Conservation (phyloP, 2,113 vertebrate species). For the Poecilia latipinna region DNA sequence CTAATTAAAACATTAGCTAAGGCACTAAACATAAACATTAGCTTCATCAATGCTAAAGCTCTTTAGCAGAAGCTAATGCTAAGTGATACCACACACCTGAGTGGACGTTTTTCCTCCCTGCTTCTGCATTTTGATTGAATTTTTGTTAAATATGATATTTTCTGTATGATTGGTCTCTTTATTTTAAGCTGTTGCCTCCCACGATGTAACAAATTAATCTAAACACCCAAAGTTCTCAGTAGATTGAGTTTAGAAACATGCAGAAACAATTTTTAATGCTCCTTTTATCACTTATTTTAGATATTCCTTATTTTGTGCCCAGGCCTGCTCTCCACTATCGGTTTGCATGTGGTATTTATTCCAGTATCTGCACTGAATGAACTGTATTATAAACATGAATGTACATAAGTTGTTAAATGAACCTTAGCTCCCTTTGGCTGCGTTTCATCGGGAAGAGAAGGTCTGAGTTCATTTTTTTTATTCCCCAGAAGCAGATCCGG, state of each 20-base stretch:
- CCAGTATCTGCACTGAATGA: constrained; percentile 80
- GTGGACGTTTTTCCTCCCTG: background rate
- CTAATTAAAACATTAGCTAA: too few species aligned
- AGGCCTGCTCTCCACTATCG: constrained; percentile 52
- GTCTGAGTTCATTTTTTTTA: constrained; percentile 3
- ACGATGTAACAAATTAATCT: background rate
- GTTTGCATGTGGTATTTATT: constrained; percentile 81
- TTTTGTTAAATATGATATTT: background rate
- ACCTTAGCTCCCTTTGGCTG: constrained; percentile 58
- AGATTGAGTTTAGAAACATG: constrained; percentile 26
- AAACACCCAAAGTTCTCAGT: background rate
- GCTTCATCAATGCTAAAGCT: too few species aligned
- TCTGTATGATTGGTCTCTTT: background rate
- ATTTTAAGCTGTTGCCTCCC: background rate
- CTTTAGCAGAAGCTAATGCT: too few species aligned
- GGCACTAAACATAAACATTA: too few species aligned
- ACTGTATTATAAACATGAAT: constrained; percentile 79
- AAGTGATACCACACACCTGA: background rate
- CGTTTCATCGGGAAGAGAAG: constrained; percentile 37
- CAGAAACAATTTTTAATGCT: constrained; percentile 14
- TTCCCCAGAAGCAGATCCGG: constrained; percentile 40
- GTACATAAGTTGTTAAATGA: constrained; percentile 76
- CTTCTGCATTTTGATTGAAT: background rate
- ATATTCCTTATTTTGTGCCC: constrained; percentile 24
- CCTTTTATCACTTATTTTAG: constrained; percentile 29